Percentiles rank a stretch among this genome's conserved stretches.
These are phyloP conservation scores for Orchesella cincta DNA, from an alignment of 1,140 invertebrate species.

Conservation along the genomic window DNA sequence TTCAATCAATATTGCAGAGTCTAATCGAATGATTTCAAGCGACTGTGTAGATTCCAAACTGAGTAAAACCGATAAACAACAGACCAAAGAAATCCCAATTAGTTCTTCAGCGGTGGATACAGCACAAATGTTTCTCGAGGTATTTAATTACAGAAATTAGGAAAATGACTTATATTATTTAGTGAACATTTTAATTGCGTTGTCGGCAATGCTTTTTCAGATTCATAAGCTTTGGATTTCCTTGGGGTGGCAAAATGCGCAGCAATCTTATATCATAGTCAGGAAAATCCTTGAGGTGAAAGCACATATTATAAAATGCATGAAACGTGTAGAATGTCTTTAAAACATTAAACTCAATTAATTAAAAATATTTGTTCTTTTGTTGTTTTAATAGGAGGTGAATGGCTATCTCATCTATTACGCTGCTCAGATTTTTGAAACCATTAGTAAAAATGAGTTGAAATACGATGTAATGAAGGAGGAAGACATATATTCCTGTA, in stretches of 20 bases:
- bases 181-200: not conserved
- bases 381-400: not conserved
- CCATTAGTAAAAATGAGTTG: not conserved
- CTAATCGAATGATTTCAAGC: not conserved
- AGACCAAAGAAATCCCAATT: not conserved
- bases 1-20: not conserved
- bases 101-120: constrained; percentile 10
- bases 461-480: no score
- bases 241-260: not conserved
- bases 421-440: not conserved
- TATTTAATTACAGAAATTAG: not conserved
- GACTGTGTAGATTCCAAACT: not conserved
- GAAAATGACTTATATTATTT: not conserved
- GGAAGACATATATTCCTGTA: not conserved
- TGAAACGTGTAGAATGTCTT: not conserved
- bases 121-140: not conserved
- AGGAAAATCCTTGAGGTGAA: constrained; percentile 3
- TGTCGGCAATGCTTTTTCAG: not conserved
- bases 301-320: not conserved
- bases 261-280: not conserved
- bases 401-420: not conserved
- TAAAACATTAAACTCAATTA: not conserved
- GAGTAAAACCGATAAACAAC: not conserved
- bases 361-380: not conserved
- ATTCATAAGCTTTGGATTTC: constrained; percentile 3